Conservation (phyloP, 35 echinoderm and acorn worm genomes). For the Apostichopus japonicus region DNA sequence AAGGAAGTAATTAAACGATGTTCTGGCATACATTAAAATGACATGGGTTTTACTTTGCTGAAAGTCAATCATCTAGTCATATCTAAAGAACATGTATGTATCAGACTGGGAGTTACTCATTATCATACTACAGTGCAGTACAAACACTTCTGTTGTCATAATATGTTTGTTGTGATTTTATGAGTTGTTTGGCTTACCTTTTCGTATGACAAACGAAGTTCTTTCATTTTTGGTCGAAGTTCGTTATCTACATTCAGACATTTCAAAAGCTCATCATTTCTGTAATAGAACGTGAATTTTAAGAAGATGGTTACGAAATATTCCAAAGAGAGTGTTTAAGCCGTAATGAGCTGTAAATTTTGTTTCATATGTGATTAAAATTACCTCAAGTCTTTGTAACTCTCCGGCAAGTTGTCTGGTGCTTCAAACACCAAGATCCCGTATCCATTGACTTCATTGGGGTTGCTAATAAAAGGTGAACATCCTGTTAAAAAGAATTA, state of each 20-base stretch:
- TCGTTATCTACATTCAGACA: background rate
- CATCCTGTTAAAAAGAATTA: background rate
- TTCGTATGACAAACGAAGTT: background rate
- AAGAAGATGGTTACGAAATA: background rate
- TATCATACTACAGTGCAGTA: no score
- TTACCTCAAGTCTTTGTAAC: conserved; percentile 7
- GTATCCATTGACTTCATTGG: background rate
- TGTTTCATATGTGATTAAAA: background rate
- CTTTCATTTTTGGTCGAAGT: background rate
- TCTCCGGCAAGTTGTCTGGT: background rate
- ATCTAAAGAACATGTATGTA: no score
- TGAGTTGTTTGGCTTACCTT: background rate
- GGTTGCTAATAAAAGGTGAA: background rate
- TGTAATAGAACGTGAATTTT: background rate
- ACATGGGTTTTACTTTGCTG: no score
- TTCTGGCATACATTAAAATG: no score
- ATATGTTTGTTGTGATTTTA: no score
- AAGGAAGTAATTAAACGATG: no score
- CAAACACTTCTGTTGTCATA: no score
- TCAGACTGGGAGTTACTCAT: no score
- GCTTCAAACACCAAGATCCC: background rate
- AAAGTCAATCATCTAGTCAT: no score
- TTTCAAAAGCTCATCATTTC: background rate
- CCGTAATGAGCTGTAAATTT: background rate
- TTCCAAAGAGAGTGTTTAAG: background rate